phyloP scores from a whole-genome alignment of 2,888 invertebrate species.

The Eupithecia exiguata region DNA sequence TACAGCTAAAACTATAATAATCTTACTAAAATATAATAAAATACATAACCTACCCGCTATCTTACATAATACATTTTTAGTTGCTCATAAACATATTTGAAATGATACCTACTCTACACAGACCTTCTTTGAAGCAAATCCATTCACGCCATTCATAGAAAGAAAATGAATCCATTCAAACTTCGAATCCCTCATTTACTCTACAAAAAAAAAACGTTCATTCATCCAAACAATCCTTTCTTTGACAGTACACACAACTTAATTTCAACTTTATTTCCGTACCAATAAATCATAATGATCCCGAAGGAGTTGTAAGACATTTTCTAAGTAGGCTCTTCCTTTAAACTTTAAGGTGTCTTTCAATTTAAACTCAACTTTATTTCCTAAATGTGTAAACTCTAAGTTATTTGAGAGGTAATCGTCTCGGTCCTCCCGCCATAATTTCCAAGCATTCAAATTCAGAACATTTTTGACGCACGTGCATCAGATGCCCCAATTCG shows the following conservation, averaged over 20 bases:
- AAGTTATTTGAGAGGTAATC: slow-evolving; percentile 15
- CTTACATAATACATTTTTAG: neutral
- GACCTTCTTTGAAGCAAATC: neutral
- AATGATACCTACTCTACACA: neutral
- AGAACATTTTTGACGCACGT: slow-evolving; percentile 43
- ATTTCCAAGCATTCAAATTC: slow-evolving; percentile 32
- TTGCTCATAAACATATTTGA: neutral
- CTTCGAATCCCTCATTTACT: slow-evolving; percentile 29
- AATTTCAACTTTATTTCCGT: slow-evolving; percentile 15
- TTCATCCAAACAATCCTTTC: slow-evolving; percentile 32
- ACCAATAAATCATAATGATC: neutral
- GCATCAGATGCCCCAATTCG: slow-evolving; percentile 54
- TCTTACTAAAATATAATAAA: neutral
- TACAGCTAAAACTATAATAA: neutral
- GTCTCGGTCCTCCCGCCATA: slow-evolving; percentile 7
- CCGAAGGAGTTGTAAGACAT: slow-evolving; percentile 4
- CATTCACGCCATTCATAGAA: slow-evolving; percentile 17
- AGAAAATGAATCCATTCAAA: slow-evolving; percentile 26
- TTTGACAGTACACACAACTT: slow-evolving; percentile 11
- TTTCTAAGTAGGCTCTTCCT: slow-evolving; percentile 5
- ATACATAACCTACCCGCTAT: neutral
- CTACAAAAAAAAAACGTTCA: slow-evolving; percentile 26
- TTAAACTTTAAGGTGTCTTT: neutral
- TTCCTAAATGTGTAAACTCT: slow-evolving; percentile 10
- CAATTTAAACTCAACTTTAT: slow-evolving; percentile 12